These are phyloP conservation scores for Philypnodon macrostomus DNA, from an alignment of 2,797 vertebrate genomes.

Conservation along the genomic window DNA sequence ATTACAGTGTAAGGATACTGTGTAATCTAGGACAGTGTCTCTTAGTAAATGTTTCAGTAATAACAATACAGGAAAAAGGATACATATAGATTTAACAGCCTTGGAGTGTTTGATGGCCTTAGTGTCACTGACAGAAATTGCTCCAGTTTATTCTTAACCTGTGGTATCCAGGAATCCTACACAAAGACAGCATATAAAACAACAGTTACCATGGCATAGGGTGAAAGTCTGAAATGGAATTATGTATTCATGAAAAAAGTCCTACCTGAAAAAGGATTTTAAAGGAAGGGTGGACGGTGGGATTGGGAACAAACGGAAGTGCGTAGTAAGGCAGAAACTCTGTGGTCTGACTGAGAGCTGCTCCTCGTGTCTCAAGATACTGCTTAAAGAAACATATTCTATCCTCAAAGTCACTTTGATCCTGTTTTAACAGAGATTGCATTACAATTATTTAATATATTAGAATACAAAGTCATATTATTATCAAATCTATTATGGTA, in stretches of 20 bases:
- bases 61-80: too few relatives aligned
- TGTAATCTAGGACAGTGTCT: too few relatives aligned
- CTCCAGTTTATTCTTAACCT: constrained; percentile 85
- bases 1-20: too few relatives aligned
- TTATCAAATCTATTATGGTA: too few relatives aligned
- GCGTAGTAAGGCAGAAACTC: constrained; percentile 96
- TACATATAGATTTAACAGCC: constrained; percentile 90
- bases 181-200: constrained; percentile 32
- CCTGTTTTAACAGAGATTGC: constrained; percentile 59
- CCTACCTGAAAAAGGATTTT: constrained; percentile 90
- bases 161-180: constrained; percentile 88
- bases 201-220: background rate
- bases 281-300: constrained; percentile 87
- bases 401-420: constrained; percentile 81
- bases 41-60: background rate
- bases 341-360: constrained; percentile 86
- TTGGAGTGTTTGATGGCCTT: constrained; percentile 81
- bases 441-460: too few relatives aligned
- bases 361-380: constrained; percentile 90
- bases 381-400: constrained; percentile 85
- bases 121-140: constrained; percentile 82
- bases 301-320: constrained; percentile 92
- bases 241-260: background rate
- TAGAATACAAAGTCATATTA: too few relatives aligned
- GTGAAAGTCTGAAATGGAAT: background rate